Conservation (phyloP, 1,140 invertebrate genomes). For the Sycobia sp. region DNA sequence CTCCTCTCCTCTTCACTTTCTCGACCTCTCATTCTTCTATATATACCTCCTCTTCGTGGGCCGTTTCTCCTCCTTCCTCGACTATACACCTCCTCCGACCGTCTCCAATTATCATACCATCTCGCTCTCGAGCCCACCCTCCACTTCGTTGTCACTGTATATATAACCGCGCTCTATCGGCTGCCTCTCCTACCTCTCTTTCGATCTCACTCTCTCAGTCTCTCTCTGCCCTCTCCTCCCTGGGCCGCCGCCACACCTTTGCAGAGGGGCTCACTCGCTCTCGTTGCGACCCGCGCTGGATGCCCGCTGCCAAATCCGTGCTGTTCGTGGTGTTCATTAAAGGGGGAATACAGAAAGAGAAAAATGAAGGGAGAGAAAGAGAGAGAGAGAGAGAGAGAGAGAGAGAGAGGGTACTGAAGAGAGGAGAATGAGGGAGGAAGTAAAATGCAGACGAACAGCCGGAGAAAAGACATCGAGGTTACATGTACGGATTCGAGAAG, state of each 20-base stretch:
- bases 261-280: too few relatives aligned
- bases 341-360: background rate
- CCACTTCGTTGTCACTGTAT: conserved; percentile 22
- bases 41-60: conserved; percentile 36
- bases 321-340: conserved; percentile 5
- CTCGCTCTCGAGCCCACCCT: conserved; percentile 42
- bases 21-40: conserved; percentile 31
- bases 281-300: too few relatives aligned
- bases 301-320: too few relatives aligned
- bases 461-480: conserved; percentile 20
- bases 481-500: background rate
- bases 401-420: background rate
- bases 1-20: conserved; percentile 34
- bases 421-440: background rate
- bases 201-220: background rate
- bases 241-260: too few relatives aligned
- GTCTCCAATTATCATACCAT: conserved; percentile 53
- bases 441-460: conserved; percentile 4
- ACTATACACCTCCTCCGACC: conserved; percentile 32
- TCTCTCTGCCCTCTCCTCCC: background rate
- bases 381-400: background rate
- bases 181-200: conserved; percentile 13
- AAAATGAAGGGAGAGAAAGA: too few relatives aligned
- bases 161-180: conserved; percentile 7
- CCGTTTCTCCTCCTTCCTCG: conserved; percentile 22